These are phyloP conservation scores for Phyto melanocephala DNA, from an alignment of 2,888 invertebrate genomes.

Conservation along the genomic window DNA sequence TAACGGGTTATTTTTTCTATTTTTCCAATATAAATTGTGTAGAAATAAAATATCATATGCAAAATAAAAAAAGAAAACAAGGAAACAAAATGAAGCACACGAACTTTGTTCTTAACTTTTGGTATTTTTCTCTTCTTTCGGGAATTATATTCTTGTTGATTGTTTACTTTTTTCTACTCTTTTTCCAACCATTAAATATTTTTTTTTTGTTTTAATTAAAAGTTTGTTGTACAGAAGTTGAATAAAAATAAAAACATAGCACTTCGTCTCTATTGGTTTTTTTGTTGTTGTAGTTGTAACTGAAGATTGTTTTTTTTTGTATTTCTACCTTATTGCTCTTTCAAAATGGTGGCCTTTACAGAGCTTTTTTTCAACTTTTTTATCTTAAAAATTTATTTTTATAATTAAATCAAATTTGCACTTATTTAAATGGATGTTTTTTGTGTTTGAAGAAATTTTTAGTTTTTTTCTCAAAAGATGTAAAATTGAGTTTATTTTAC, in stretches of 20 bases:
- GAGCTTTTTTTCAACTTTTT: conserved; percentile 23
- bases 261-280: not conserved
- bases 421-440: conserved; percentile 7
- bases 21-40: not conserved
- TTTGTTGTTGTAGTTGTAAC: conserved; percentile 65
- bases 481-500: not conserved
- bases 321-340: conserved; percentile 54
- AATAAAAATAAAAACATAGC: conserved; percentile 7
- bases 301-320: conserved; percentile 34
- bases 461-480: conserved; percentile 7
- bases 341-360: conserved; percentile 61
- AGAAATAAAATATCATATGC: not conserved
- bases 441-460: conserved; percentile 29
- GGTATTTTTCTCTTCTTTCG: not conserved
- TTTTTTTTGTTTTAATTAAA: not conserved
- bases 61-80: not conserved
- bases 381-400: conserved; percentile 6
- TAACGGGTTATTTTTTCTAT: not conserved
- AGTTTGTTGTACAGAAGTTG: not conserved
- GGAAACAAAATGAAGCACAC: conserved; percentile 9
- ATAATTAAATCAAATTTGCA: conserved; percentile 42
- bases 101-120: not conserved
- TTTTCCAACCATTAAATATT: not conserved
- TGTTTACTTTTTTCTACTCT: not conserved
- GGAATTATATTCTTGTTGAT: not conserved